Evolutionary conservation across 2,113 vertebrate species (phyloP), one percentile per base, ranked within the genome.

Genomic region (Stegostoma tigrinum): DNA sequence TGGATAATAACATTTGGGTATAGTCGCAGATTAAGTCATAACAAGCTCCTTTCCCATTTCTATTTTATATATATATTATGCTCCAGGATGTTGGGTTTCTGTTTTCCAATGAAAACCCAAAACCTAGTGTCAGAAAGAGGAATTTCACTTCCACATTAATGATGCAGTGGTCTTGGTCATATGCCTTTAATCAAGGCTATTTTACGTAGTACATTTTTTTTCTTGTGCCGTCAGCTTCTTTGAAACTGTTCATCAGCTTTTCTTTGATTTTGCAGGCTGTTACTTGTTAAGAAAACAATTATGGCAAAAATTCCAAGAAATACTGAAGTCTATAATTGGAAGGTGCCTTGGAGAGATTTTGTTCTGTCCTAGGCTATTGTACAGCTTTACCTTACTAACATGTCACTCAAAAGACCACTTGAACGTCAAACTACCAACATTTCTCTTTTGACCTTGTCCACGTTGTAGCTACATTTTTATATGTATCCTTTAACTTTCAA

Each of bases 121-220:
- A 93, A 21, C 7, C 55, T 19, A 23, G 1, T 66, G 19, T 64
- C 89, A 66, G 6, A n/a, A 93, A 64, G 61, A 38, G 19, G 34
- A 45, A 21, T 93, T 66, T 6, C 66, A 93, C 7, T 45, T 66
- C 64, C 6, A 66, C n/a, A 0, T 21, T n/a, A 66, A 38, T 91
- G 55, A 66, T 38, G 89, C 30, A 38, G 19, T 66, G 8, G 15
- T n/a, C 89, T 91, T 66, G 34, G 55, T 19, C 34, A 38, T 64
- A 21, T 91, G 89, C 89, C 61, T 89, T 91, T 91, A 91, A 91
- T 66, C 55, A 91, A 15, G 30, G 55, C 55, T 91, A 91, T 91
- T 61, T 90, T 90, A 4, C 17, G 30, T 38, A 8, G 89, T 19
- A n/a, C 15, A 19, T 5, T 83, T 38, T 17, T 17, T 64, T 91